These are phyloP conservation scores for Drosophila pandora DNA, from an alignment of 1,140 invertebrate genomes.

Conservation along the genomic window DNA sequence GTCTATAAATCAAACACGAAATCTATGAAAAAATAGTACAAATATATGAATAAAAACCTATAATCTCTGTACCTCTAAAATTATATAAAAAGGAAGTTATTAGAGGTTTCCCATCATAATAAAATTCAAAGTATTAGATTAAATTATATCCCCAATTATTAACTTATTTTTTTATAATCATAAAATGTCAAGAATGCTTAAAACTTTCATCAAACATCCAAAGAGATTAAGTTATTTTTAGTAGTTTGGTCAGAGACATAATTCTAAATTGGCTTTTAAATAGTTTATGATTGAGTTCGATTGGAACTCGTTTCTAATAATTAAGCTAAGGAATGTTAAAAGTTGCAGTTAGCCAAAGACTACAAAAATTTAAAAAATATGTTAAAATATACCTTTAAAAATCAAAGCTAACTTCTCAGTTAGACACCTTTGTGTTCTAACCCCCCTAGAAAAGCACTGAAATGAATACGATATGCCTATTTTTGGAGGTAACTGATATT, in stretches of 20 bases:
- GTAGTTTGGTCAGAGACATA: neutral
- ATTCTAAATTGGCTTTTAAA: neutral
- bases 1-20: neutral
- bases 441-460: neutral
- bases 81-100: too few relatives aligned
- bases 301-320: constrained; percentile 1
- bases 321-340: neutral
- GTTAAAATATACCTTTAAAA: neutral
- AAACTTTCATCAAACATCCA: neutral
- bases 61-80: too few relatives aligned
- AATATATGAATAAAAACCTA: too few relatives aligned
- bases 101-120: too few relatives aligned
- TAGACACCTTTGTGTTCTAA: neutral
- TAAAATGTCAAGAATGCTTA: too few relatives aligned
- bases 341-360: neutral
- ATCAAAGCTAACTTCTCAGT: neutral
- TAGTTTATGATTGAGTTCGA: neutral
- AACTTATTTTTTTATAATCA: too few relatives aligned
- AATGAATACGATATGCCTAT: neutral
- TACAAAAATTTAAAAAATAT: neutral
- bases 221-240: neutral
- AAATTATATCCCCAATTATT: too few relatives aligned
- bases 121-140: too few relatives aligned
- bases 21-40: too few relatives aligned
- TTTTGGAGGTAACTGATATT: neutral